These are phyloP conservation scores for Kradibia gibbosae DNA, from an alignment of 1,140 invertebrate genomes.

Conservation along the genomic window DNA sequence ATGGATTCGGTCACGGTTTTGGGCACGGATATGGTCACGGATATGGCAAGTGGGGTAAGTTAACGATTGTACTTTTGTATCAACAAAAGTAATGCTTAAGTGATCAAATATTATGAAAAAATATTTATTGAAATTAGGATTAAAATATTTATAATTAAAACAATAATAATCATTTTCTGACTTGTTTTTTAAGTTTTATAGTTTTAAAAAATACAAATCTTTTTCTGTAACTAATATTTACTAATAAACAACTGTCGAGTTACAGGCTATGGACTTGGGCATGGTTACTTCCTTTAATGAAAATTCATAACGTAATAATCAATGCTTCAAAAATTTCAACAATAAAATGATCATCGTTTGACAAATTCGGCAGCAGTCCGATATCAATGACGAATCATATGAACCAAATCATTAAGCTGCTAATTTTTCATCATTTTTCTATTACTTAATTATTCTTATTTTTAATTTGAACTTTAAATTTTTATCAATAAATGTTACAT, in stretches of 20 bases:
- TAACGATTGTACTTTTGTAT: neutral
- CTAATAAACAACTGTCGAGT: constrained; percentile 14
- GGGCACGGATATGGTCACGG: constrained; percentile 45
- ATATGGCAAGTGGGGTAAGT: constrained; percentile 26
- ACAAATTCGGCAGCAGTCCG: constrained; percentile 46
- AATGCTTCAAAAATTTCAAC: neutral
- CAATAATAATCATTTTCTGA: no score
- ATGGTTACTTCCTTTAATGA: constrained; percentile 52
- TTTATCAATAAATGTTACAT: constrained; percentile 35
- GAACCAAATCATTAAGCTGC: neutral
- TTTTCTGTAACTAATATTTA: neutral
- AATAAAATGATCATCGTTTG: constrained; percentile 18
- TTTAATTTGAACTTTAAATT: neutral
- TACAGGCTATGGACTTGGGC: constrained; percentile 60
- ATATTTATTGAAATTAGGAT: no score
- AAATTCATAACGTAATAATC: neutral
- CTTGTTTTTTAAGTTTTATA: no score
- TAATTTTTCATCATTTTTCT: neutral
- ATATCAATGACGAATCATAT: neutral
- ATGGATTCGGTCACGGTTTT: constrained; percentile 44
- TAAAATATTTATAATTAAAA: no score
- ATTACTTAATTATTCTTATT: neutral
- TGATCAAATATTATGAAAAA: no score
- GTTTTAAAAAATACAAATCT: no score
- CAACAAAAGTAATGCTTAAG: no score